Percentiles rank a stretch among this genome's conserved stretches.
Evolutionary conservation across 2,113 vertebrate genomes (phyloP).

Genomic region (Scomber colias): DNA sequence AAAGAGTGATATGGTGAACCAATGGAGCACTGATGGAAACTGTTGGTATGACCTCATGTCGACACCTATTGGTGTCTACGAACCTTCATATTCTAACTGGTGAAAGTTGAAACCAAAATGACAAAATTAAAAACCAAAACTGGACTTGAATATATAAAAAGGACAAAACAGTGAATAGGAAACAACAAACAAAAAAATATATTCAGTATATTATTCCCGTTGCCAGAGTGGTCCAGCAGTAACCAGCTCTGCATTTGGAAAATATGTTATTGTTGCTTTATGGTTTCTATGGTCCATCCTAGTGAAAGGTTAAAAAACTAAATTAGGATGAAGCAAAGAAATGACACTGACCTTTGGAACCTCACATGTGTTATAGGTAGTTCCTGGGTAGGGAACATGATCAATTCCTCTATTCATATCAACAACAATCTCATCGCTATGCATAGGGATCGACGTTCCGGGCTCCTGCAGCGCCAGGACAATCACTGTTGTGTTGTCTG

Average conservation of each 20-base stretch:
- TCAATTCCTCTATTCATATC: constrained; percentile 91
- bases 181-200: constrained; percentile 49
- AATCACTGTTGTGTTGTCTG: constrained; percentile 97
- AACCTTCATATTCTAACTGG: constrained; percentile 22
- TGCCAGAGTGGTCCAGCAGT: constrained; percentile 4
- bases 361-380: constrained; percentile 87
- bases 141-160: constrained; percentile 44
- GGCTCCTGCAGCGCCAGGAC: constrained; percentile 92
- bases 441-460: constrained; percentile 80
- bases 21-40: constrained; percentile 34
- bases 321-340: not conserved
- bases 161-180: constrained; percentile 54
- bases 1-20: constrained; percentile 73
- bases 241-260: constrained; percentile 28
- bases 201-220: constrained; percentile 24
- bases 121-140: constrained; percentile 28
- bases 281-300: not conserved
- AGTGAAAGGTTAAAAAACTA: constrained; percentile 3
- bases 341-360: constrained; percentile 86
- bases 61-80: constrained; percentile 18
- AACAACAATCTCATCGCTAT: constrained; percentile 90
- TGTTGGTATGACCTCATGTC: constrained; percentile 43
- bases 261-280: not conserved
- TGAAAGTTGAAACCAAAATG: constrained; percentile 37
- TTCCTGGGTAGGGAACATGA: constrained; percentile 75